These are phyloP conservation scores for Jaculus jaculus DNA, from an alignment of 2,113 vertebrate species.

Conservation along the genomic window DNA sequence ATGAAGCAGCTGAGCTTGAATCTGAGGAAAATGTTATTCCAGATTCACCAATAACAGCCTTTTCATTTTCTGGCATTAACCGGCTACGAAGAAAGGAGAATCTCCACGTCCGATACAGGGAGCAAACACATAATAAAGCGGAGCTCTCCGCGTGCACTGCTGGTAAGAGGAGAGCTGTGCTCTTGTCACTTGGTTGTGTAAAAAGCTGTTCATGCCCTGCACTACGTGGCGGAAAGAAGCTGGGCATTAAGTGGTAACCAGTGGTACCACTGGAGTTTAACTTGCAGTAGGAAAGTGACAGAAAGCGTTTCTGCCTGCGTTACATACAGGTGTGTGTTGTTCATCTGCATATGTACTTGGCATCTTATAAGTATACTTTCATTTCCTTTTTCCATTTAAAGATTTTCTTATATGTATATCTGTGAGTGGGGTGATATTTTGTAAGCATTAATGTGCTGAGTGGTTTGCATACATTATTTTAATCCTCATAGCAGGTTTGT, in stretches of 20 bases:
- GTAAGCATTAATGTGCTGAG: neutral
- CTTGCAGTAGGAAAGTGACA: slow-evolving; percentile 6
- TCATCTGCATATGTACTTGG: neutral
- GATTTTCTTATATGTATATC: neutral
- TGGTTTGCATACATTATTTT: slow-evolving; percentile 40
- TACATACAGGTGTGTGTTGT: neutral
- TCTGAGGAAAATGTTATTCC: slow-evolving; percentile 92
- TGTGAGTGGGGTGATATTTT: neutral
- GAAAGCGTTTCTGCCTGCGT: neutral
- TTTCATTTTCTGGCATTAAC: slow-evolving; percentile 87
- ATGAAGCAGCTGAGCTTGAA: slow-evolving; percentile 72
- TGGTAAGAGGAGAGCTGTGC: slow-evolving; percentile 72
- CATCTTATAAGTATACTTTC: neutral
- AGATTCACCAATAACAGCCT: slow-evolving; percentile 88
- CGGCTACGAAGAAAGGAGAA: slow-evolving; percentile 90
- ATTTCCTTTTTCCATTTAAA: slow-evolving; percentile 25
- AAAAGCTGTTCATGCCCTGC: neutral
- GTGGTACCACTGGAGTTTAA: neutral
- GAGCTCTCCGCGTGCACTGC: slow-evolving; percentile 66
- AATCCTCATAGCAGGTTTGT: neutral
- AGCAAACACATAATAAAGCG: slow-evolving; percentile 80
- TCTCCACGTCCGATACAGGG: slow-evolving; percentile 88
- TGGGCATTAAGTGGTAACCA: neutral
- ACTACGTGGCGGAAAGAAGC: slow-evolving; percentile 4
- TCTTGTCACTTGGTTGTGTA: slow-evolving; percentile 12